These are phyloP conservation scores for Leptonema lineaticorne DNA, from an alignment of 1,140 invertebrate species.

Conservation along the genomic window DNA sequence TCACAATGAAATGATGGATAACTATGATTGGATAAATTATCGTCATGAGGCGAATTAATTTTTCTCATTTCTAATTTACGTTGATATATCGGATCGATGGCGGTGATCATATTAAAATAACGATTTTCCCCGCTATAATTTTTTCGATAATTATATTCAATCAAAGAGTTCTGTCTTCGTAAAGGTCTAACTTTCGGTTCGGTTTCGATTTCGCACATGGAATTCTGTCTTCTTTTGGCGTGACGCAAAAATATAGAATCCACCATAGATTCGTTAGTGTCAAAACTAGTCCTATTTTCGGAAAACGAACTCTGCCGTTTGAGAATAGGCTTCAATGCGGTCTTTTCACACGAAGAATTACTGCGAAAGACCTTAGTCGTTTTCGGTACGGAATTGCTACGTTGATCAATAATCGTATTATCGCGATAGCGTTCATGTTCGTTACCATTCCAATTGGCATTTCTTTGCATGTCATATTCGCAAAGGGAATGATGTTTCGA, in stretches of 20 bases:
- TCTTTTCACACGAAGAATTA: slow-evolving; percentile 55
- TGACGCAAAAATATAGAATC: not conserved
- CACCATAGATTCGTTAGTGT: not conserved
- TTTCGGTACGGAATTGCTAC: slow-evolving; percentile 49
- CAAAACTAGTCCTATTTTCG: slow-evolving; percentile 37
- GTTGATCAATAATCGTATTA: slow-evolving; percentile 46
- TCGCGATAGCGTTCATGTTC: slow-evolving; percentile 53
- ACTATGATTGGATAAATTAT: not conserved
- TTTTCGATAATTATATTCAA: slow-evolving; percentile 55
- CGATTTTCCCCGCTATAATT: slow-evolving; percentile 50
- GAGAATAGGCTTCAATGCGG: slow-evolving; percentile 51
- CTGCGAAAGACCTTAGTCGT: slow-evolving; percentile 54
- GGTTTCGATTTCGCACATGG: slow-evolving; percentile 56
- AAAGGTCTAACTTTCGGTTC: slow-evolving; percentile 57
- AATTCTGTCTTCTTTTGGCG: slow-evolving; percentile 52
- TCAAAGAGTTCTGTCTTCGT: slow-evolving; percentile 56
- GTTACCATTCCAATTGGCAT: slow-evolving; percentile 46
- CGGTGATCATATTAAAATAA: slow-evolving; percentile 57
- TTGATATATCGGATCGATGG: slow-evolving; percentile 58
- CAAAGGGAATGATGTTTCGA: slow-evolving; percentile 55
- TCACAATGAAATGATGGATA: not conserved
- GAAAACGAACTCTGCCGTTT: slow-evolving; percentile 56
- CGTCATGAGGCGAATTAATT: slow-evolving; percentile 42
- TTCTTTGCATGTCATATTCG: slow-evolving; percentile 49
- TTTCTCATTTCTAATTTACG: slow-evolving; percentile 54